Conservation (phyloP, 2,797 vertebrate genomes). For the Australoheros facetus region DNA sequence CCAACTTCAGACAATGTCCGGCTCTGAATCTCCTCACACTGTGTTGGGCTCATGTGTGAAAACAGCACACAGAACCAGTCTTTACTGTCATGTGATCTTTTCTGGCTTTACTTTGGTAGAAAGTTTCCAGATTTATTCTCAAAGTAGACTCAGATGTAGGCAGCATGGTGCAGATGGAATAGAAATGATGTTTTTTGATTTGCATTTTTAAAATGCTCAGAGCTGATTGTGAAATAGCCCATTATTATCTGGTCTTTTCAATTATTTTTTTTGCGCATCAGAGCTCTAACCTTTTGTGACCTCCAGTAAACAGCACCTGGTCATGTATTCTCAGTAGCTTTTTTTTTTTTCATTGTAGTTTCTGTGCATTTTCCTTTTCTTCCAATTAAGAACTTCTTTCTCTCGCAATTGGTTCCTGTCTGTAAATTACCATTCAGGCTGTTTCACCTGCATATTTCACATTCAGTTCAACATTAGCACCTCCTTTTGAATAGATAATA, state of each 20-base stretch:
- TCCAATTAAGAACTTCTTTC: slow-evolving; percentile 9
- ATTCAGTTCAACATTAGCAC: slow-evolving; percentile 42
- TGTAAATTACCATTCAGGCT: slow-evolving; percentile 48
- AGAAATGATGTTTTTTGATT: background rate
- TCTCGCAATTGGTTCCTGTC: background rate
- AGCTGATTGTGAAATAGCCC: slow-evolving; percentile 5
- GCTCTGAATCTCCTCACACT: background rate
- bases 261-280: slow-evolving; percentile 3
- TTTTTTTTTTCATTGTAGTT: background rate
- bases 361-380: slow-evolving; percentile 10
- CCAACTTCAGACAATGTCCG: background rate
- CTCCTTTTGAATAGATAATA: slow-evolving; percentile 54
- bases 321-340: background rate
- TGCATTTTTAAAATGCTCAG: background rate
- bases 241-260: slow-evolving; percentile 1
- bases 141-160: background rate
- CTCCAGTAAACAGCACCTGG: background rate
- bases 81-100: background rate
- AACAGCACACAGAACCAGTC: background rate
- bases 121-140: background rate
- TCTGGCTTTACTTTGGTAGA: background rate
- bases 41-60: background rate
- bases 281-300: slow-evolving; percentile 18
- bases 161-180: background rate
- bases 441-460: slow-evolving; percentile 35